Base-by-base conservation (phyloP, 2,113 vertebrate species). In the Phaethon lepturus region DNA sequence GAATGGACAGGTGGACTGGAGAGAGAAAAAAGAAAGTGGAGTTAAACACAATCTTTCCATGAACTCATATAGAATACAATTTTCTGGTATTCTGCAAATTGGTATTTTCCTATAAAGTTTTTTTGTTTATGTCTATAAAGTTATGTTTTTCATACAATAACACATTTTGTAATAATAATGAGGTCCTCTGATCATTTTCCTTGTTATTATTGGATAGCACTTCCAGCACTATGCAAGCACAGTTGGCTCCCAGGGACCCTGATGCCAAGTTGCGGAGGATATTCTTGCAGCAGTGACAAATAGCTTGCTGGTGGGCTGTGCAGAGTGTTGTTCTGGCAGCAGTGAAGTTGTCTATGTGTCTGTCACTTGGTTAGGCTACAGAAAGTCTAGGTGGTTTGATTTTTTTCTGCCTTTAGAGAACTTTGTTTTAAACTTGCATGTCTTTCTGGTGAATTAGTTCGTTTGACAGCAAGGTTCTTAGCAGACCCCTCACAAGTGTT, bases 231-330 rank as follows among this genome's bases (percentile, higher is more conserved):
- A 15, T 95, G 90, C 94, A 96, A 97, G 97, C 97, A 96, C 97
- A 98, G 96, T 98, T 97, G 97, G 97, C 97, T 98, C 94, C 97
- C 97, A 97, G 95, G 92, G 95, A 92, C 97, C 97, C 97, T 94
- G 97, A 89, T 98, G 98, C 98, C 98, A 98, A 98, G 95, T 90
- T 98, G 97, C 26, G 77, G 96, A 98, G 98, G 97, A 98, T 98
- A 98, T 98, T 98, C 98, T 98, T 98, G 98, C 97, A 97, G 93
- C 98, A 93, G 96, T 98, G 97, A 98, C 97, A 97, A 98, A 98
- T 97, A 97, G 96, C 95, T 98, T 95, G 95, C 96, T 98, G 96
- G 97, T 98, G 97, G 95, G 96, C 88, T 98, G 96, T 96, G 95
- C 91, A 93, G 94, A 96, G 97, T 98, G 98, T 98, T 98, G 96